Conservation (phyloP, 2,113 vertebrate genomes). For the Cyanistes caeruleus region DNA sequence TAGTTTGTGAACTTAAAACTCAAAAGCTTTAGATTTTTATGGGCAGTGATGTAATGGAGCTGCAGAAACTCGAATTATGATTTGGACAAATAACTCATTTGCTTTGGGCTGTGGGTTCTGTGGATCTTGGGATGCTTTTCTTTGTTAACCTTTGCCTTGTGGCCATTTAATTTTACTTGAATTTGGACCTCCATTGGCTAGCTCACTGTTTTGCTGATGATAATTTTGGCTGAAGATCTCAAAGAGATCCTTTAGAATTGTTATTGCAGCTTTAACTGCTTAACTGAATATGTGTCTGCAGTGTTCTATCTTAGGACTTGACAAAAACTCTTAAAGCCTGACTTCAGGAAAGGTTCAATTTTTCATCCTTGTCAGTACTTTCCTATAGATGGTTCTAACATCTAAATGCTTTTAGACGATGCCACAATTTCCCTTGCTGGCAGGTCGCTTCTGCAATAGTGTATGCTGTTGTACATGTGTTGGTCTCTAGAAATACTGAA, state of each 20-base stretch:
- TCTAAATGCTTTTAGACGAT: neutral
- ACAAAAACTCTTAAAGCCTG: neutral
- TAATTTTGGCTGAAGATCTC: neutral
- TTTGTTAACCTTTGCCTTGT: neutral
- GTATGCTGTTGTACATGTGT: neutral
- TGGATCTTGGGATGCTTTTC: neutral
- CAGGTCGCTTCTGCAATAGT: neutral
- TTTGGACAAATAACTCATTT: neutral
- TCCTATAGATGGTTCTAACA: neutral
- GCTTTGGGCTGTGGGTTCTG: neutral
- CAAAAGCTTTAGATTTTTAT: neutral
- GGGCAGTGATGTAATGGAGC: neutral
- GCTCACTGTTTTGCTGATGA: neutral
- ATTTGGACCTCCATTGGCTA: neutral
- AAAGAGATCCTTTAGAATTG: neutral
- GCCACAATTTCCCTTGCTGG: neutral
- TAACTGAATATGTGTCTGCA: neutral
- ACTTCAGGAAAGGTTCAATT: neutral
- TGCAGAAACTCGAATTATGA: neutral
- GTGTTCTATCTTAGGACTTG: neutral
- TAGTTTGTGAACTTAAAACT: neutral
- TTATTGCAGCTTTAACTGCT: neutral
- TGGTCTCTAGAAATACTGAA: neutral
- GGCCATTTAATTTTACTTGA: neutral
- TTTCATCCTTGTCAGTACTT: neutral